These are phyloP conservation scores for Sclerurus mexicanus DNA, from an alignment of 2,113 vertebrate genomes.

Conservation along the genomic window DNA sequence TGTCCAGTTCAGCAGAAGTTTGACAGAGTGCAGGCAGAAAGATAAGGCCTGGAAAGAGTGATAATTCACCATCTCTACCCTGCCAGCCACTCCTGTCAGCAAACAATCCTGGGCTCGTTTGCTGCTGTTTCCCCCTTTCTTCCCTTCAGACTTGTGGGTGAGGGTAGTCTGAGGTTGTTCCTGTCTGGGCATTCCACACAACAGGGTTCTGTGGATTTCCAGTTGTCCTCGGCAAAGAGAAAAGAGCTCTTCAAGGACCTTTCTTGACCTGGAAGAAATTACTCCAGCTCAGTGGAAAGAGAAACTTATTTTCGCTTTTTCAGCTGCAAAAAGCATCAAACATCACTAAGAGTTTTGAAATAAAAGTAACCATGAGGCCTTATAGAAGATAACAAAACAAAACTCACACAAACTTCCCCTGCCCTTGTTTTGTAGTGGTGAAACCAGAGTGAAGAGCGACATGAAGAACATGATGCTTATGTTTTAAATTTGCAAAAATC, in stretches of 20 bases:
- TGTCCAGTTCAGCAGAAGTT: not conserved
- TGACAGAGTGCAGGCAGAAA: not conserved
- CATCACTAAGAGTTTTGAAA: not conserved
- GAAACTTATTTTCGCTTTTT: not conserved
- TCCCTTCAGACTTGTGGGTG: not conserved
- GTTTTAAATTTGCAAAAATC: not conserved
- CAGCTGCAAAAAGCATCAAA: not conserved
- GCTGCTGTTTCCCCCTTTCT: not conserved
- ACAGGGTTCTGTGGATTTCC: not conserved
- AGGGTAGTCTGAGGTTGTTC: not conserved
- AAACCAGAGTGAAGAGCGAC: not conserved
- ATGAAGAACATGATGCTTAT: fast-evolving
- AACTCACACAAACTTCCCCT: not conserved
- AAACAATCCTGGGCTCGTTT: not conserved
- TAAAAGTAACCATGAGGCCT: not conserved
- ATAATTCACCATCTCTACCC: not conserved
- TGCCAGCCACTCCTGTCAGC: not conserved
- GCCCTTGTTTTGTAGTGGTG: not conserved
- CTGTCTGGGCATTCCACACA: not conserved
- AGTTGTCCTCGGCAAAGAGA: not conserved
- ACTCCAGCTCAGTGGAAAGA: not conserved
- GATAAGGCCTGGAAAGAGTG: not conserved
- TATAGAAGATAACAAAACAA: not conserved
- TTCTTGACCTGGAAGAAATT: not conserved
- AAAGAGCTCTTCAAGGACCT: not conserved